These are phyloP conservation scores for Heliothis subflexa DNA, from an alignment of 1,140 invertebrate species.

Conservation along the genomic window DNA sequence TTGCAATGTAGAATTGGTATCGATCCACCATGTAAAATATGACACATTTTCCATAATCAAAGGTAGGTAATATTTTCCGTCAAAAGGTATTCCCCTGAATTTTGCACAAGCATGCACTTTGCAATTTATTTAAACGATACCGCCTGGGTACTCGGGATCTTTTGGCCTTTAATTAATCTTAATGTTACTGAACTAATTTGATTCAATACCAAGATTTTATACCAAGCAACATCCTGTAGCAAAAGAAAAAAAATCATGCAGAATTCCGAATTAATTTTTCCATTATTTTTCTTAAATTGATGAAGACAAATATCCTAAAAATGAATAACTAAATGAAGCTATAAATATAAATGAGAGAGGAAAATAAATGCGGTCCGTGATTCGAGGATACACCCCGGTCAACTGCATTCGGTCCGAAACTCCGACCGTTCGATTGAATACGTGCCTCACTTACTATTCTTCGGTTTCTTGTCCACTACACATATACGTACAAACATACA, in stretches of 20 bases:
- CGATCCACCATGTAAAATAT: background rate
- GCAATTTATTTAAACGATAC: too few species aligned
- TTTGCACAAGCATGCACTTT: too few species aligned
- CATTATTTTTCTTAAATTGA: background rate
- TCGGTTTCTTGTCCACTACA: slow-evolving; percentile 49
- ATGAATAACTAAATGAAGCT: too few species aligned
- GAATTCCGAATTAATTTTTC: background rate
- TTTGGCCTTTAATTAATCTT: too few species aligned
- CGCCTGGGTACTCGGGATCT: too few species aligned
- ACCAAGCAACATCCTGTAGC: too few species aligned
- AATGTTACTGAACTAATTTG: too few species aligned
- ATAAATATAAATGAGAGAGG: slow-evolving; percentile 13
- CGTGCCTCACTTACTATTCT: slow-evolving; percentile 70
- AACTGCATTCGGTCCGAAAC: slow-evolving; percentile 40
- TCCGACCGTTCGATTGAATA: slow-evolving; percentile 73
- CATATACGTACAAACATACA: background rate
- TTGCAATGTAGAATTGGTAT: background rate
- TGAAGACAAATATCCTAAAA: background rate
- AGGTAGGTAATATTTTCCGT: too few species aligned
- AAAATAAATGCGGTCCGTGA: slow-evolving; percentile 10
- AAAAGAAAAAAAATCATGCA: background rate
- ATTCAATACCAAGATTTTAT: too few species aligned
- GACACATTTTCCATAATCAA: too few species aligned
- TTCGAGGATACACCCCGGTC: slow-evolving; percentile 14
- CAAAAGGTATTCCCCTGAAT: too few species aligned